These are phyloP conservation scores for Lepidothrix coronata DNA, from an alignment of 2,113 vertebrate genomes.

Conservation along the genomic window DNA sequence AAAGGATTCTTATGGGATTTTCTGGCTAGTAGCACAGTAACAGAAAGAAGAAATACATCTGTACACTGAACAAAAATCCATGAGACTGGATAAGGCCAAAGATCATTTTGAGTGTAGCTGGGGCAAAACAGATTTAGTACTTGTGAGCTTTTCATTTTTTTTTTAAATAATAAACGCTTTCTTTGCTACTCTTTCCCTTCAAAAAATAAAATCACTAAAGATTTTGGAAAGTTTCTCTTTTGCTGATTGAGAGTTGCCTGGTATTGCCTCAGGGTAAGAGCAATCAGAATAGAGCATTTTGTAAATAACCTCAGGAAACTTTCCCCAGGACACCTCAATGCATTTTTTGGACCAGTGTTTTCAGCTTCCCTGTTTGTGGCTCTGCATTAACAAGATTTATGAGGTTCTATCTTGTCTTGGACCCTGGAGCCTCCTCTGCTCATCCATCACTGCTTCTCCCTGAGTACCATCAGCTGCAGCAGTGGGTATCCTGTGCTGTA, in stretches of 20 bases:
- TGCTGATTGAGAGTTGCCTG: not conserved
- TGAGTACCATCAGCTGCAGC: not conserved
- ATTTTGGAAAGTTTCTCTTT: not conserved
- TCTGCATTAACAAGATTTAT: not conserved
- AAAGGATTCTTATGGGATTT: not conserved
- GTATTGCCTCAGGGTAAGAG: not conserved
- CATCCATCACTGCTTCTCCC: not conserved
- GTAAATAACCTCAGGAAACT: not conserved
- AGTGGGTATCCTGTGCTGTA: not conserved
- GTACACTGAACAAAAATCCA: not conserved
- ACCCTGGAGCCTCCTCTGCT: not conserved
- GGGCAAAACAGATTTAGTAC: not conserved
- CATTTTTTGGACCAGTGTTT: not conserved
- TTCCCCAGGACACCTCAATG: not conserved
- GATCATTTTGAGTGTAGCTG: not conserved
- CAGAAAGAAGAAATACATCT: not conserved
- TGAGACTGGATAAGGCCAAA: not conserved
- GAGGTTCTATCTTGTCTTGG: not conserved
- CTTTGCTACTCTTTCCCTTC: not conserved
- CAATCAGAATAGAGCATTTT: not conserved
- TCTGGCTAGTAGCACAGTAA: not conserved
- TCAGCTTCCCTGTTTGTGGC: not conserved
- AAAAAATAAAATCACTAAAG: not conserved
- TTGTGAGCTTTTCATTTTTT: rapidly evolving
- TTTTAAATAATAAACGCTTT: not conserved